A percentile compares a stretch with the other conserved stretches of the same genome.
Evolutionary conservation across 2,113 vertebrate species (phyloP).

Genomic region (Ochotona princeps): DNA sequence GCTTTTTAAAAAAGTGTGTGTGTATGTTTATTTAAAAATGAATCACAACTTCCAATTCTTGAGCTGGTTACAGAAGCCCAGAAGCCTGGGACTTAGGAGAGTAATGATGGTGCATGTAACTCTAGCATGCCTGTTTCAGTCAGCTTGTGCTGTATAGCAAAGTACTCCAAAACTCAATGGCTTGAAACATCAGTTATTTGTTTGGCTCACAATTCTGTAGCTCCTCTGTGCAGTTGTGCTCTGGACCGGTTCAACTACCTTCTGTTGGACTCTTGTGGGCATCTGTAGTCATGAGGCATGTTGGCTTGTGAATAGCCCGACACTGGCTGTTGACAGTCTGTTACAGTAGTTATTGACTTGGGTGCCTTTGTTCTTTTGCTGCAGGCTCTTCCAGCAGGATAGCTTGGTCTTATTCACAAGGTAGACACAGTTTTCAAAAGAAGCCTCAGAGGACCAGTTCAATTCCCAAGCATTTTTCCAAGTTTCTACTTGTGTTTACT

Average conservation of each 20-base stretch:
- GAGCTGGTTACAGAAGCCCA: neutral
- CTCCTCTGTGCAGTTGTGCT: neutral
- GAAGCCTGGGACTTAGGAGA: neutral
- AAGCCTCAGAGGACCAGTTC: neutral
- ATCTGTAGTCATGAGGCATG: neutral
- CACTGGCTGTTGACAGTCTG: neutral
- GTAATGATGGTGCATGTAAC: neutral
- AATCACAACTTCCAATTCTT: neutral
- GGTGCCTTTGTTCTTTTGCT: neutral
- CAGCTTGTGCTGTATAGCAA: constrained; percentile 57
- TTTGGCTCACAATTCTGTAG: constrained; percentile 13
- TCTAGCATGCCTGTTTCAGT: neutral
- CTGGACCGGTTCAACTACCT: neutral
- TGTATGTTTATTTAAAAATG: constrained; percentile 38
- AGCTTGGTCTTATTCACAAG: neutral
- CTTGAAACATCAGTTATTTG: constrained; percentile 33
- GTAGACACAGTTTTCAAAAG: neutral
- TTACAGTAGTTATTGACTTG: neutral
- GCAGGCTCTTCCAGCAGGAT: neutral
- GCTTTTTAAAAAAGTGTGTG: constrained; percentile 59
- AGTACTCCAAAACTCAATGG: neutral
- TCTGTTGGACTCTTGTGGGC: neutral
- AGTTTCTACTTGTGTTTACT: neutral
- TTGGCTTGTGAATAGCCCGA: neutral
- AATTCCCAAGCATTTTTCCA: neutral